phyloP scores from a whole-genome alignment of 2,113 vertebrate genomes.

The Neotoma lepida region DNA sequence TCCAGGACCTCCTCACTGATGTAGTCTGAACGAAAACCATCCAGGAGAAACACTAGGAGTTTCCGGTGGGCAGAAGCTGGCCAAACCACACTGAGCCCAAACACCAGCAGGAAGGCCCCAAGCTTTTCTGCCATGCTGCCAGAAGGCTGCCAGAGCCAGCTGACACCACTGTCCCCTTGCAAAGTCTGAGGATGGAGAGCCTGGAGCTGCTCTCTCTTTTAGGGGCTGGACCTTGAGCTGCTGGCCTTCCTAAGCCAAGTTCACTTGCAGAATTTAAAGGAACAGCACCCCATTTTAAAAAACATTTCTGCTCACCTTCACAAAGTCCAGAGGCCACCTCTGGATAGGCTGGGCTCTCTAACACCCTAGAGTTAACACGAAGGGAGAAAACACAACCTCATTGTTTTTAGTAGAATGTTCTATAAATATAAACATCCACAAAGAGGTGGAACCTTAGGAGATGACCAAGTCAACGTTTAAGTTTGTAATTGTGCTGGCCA shows the following conservation, averaged over 20 bases:
- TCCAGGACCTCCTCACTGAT: conserved; percentile 88
- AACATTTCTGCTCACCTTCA: background rate
- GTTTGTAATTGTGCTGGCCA: background rate
- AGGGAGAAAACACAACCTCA: background rate
- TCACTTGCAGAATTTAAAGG: conserved; percentile 84
- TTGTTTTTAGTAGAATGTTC: conserved; percentile 16
- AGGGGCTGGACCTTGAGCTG: conserved; percentile 75
- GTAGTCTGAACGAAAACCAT: conserved; percentile 96
- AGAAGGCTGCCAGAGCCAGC: background rate
- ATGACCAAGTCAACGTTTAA: background rate
- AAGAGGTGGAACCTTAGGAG: conserved; percentile 36
- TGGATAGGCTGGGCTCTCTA: background rate
- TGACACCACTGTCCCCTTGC: conserved; percentile 62
- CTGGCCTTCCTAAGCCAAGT: conserved; percentile 67
- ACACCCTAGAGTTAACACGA: background rate
- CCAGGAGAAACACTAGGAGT: conserved; percentile 92
- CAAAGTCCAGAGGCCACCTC: background rate
- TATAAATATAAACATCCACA: conserved; percentile 46
- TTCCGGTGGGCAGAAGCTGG: conserved; percentile 80
- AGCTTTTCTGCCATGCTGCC: conserved; percentile 74
- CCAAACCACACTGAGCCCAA: conserved; percentile 67
- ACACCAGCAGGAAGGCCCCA: conserved; percentile 65
- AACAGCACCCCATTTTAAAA: conserved; percentile 69
- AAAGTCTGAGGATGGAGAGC: conserved; percentile 21
- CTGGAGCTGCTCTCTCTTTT: conserved; percentile 61